These are phyloP conservation scores for Riparia riparia DNA, from an alignment of 2,113 vertebrate genomes.

Conservation along the genomic window DNA sequence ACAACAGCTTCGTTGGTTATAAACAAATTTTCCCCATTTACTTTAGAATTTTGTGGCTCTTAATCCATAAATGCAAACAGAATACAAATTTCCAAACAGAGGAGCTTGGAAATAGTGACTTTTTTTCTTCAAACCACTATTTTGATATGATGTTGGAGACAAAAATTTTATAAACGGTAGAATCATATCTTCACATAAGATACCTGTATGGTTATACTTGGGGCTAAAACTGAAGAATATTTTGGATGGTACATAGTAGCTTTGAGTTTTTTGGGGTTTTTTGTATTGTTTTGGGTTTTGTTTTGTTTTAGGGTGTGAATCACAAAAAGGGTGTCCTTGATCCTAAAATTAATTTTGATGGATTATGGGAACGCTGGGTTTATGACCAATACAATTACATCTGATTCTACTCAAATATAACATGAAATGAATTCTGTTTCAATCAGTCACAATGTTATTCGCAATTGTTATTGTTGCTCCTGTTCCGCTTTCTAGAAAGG, in stretches of 20 bases:
- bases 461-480: not conserved
- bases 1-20: slow-evolving; percentile 54
- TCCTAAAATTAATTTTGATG: not conserved
- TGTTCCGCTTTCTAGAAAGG: not conserved
- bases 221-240: not conserved
- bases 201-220: not conserved
- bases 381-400: not conserved
- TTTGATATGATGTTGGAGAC: not conserved
- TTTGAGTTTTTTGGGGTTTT: not conserved
- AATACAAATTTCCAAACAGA: not conserved
- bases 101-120: not conserved
- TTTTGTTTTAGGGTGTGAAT: not conserved
- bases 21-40: slow-evolving; percentile 69
- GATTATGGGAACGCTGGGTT: not conserved
- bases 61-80: slow-evolving; percentile 29
- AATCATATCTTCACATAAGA: not conserved
- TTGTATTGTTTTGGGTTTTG: fast-evolving
- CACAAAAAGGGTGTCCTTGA: not conserved
- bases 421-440: not conserved
- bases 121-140: not conserved
- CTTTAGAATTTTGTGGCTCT: slow-evolving; percentile 48
- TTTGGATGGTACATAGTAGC: not conserved
- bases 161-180: not conserved
- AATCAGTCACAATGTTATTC: not conserved
- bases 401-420: not conserved